Evolutionary conservation across 2,888 invertebrate genomes (phyloP).

Genomic region (Nematopogon swammerdamellus): DNA sequence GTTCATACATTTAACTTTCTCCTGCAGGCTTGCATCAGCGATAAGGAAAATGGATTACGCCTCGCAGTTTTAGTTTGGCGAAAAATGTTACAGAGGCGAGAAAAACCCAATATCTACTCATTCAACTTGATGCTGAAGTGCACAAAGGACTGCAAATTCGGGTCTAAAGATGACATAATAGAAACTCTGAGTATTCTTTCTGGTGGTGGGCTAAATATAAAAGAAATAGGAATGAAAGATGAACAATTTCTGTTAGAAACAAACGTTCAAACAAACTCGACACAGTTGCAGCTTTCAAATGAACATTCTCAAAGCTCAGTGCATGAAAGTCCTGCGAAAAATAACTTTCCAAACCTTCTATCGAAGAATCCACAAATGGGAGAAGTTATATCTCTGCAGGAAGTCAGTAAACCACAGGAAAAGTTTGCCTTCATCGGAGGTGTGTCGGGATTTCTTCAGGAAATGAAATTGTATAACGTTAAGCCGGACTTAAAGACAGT

Average conservation of each 20-base stretch:
- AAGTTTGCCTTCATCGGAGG: constrained; percentile 80
- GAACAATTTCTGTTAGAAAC: constrained; percentile 2
- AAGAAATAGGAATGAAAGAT: neutral
- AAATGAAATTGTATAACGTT: constrained; percentile 66
- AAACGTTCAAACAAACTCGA: constrained; percentile 1
- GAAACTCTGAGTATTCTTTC: constrained; percentile 39
- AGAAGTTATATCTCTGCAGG: constrained; percentile 55
- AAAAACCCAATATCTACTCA: constrained; percentile 67
- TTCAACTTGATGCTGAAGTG: constrained; percentile 81
- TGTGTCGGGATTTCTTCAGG: constrained; percentile 65
- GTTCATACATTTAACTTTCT: constrained; percentile 74
- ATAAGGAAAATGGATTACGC: constrained; percentile 75
- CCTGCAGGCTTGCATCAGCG: constrained; percentile 78
- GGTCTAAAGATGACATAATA: constrained; percentile 57
- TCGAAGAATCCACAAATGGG: constrained; percentile 58
- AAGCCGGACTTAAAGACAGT: constrained; percentile 77
- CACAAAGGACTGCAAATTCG: constrained; percentile 78
- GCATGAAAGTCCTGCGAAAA: constrained; percentile 1
- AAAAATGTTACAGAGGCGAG: constrained; percentile 63
- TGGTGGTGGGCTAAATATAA: constrained; percentile 19
- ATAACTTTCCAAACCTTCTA: constrained; percentile 64
- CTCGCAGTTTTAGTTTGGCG: constrained; percentile 85
- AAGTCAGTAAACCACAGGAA: constrained; percentile 59
- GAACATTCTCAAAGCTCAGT: neutral
- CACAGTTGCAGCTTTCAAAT: neutral